Percentiles rank a stretch among this genome's conserved stretches.
Conservation (phyloP, 1,140 invertebrate species). For the Drosophila tani region DNA sequence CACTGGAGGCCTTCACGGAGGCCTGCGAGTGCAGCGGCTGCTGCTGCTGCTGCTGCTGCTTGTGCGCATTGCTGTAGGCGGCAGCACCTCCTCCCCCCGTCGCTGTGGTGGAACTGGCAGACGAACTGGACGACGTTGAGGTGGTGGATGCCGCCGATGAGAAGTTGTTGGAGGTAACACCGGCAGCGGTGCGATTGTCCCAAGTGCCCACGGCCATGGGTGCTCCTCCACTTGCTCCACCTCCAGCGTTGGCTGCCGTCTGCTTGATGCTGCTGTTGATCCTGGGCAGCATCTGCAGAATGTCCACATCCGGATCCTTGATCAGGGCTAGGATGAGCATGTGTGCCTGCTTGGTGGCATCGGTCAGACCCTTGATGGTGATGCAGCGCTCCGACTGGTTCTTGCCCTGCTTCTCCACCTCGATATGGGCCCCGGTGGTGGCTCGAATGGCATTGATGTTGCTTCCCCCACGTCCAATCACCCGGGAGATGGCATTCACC, state of each 20-base stretch:
- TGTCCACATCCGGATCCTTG: constrained; percentile 96
- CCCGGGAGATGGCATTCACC: constrained; percentile 96
- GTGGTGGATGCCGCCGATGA: constrained; percentile 73
- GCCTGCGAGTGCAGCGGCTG: constrained; percentile 63
- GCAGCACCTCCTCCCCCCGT: constrained; percentile 29
- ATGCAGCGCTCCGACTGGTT: constrained; percentile 97
- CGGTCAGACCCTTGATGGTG: constrained; percentile 96
- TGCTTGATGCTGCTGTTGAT: constrained; percentile 86
- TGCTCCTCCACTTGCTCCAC: constrained; percentile 38
- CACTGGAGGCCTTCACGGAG: constrained; percentile 59
- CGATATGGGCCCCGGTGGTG: constrained; percentile 97
- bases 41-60: constrained; percentile 73
- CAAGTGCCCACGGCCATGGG: constrained; percentile 76
- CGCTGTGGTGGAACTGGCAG: constrained; percentile 65
- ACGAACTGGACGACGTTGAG: constrained; percentile 71
- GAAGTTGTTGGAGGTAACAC: constrained; percentile 46
- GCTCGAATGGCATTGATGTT: constrained; percentile 98
- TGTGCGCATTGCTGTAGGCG: constrained; percentile 72
- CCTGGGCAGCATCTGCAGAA: constrained; percentile 92
- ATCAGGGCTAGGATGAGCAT: constrained; percentile 94
- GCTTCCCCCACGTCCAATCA: constrained; percentile 97
- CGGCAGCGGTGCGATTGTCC: constrained; percentile 77
- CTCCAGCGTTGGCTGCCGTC: constrained; percentile 76
- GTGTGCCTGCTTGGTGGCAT: constrained; percentile 96
- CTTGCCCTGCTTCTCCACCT: constrained; percentile 98